Evolutionary conservation across 2,113 vertebrate species (phyloP).

Genomic region (Toxotes chatareus): DNA sequence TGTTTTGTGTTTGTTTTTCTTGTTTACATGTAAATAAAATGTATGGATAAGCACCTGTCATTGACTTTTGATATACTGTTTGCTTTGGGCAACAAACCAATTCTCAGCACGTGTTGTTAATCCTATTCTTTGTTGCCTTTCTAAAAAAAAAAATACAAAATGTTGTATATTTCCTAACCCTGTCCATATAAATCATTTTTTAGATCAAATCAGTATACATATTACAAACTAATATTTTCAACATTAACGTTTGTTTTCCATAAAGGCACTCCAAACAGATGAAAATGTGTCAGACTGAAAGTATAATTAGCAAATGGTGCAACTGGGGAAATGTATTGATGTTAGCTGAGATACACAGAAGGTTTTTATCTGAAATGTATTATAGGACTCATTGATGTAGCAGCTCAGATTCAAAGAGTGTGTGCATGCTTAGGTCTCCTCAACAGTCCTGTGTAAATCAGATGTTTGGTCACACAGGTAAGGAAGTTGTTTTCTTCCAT

Average conservation of each 20-base stretch:
- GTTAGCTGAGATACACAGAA: background rate
- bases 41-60: background rate
- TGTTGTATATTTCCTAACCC: too few species aligned
- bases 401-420: background rate
- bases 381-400: background rate
- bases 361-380: background rate
- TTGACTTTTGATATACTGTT: background rate
- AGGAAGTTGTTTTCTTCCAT: constrained; percentile 26
- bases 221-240: too few species aligned
- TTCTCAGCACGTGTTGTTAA: background rate
- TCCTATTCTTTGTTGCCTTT: too few species aligned
- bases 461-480: constrained; percentile 1
- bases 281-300: background rate
- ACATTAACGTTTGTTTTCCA: too few species aligned
- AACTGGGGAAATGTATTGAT: background rate
- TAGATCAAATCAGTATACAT: too few species aligned
- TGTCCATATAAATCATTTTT: too few species aligned
- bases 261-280: background rate
- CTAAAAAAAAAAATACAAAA: too few species aligned
- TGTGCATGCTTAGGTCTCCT: background rate
- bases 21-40: background rate
- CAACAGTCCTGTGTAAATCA: background rate
- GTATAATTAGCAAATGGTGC: background rate
- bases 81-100: background rate
- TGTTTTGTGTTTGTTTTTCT: background rate